Percentiles rank a stretch among this genome's conserved stretches.
phyloP scores from a whole-genome alignment of 2,113 vertebrate species.

The Prietella phreatophila region DNA sequence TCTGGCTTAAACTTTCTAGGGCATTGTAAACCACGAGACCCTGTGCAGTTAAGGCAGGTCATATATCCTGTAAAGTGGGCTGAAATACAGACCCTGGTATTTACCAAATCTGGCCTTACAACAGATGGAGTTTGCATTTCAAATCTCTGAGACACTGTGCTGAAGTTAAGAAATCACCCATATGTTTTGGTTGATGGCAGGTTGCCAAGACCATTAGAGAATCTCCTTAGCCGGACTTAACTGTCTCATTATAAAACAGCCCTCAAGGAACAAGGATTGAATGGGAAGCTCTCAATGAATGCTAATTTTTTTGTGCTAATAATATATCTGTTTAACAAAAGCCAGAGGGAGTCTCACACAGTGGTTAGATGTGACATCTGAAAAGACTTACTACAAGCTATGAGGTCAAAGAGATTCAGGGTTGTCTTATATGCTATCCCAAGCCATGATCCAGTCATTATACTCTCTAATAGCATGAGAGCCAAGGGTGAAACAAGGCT shows the following conservation, averaged over 20 bases:
- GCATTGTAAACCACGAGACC: not conserved
- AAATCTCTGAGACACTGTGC: not conserved
- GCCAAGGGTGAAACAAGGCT: constrained; percentile 28
- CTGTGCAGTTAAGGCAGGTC: constrained; percentile 10
- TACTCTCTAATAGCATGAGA: constrained; percentile 13
- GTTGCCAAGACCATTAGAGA: constrained; percentile 9
- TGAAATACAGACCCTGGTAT: constrained; percentile 11
- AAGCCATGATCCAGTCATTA: not conserved
- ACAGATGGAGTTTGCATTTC: constrained; percentile 29
- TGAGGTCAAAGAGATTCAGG: not conserved
- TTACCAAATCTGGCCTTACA: constrained; percentile 33
- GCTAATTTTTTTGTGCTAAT: not conserved
- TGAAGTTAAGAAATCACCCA: constrained; percentile 27
- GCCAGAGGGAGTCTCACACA: not conserved
- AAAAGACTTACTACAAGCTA: not conserved
- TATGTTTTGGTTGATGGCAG: constrained; percentile 32
- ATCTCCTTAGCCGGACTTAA: constrained; percentile 35
- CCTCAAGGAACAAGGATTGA: not conserved
- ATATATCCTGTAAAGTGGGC: constrained; percentile 6
- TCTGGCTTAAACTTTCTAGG: not conserved
- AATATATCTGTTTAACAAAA: not conserved
- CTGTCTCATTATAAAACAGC: constrained; percentile 27
- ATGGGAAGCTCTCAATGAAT: not conserved
- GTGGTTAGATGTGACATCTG: not conserved
- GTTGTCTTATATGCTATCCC: not conserved